Evolutionary conservation across 2,113 vertebrate species (phyloP).

Genomic region (Okapia johnstoni): DNA sequence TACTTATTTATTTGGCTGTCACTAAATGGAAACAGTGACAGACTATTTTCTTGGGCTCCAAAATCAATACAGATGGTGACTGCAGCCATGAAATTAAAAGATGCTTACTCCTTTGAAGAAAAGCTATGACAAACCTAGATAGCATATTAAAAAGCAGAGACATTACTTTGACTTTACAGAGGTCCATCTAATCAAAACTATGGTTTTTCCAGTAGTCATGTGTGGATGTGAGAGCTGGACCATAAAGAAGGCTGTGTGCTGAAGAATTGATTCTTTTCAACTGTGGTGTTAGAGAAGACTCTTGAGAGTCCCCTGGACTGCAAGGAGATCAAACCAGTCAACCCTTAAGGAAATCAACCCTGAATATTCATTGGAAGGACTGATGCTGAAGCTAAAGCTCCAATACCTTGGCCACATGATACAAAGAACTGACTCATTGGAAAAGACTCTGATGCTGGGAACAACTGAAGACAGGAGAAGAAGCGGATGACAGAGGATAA

Average conservation of each 20-base stretch:
- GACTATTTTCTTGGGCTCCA: background rate
- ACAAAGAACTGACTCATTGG: accelerated
- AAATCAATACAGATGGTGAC: background rate
- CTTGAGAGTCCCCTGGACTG: background rate
- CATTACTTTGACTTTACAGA: background rate
- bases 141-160: background rate
- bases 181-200: background rate
- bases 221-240: background rate
- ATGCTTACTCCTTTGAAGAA: background rate
- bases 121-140: background rate
- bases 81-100: background rate
- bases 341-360: background rate
- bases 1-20: background rate
- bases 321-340: background rate
- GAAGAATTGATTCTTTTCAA: background rate
- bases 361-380: background rate
- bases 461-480: background rate
- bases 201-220: background rate
- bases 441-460: background rate
- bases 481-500: background rate
- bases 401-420: background rate
- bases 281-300: background rate
- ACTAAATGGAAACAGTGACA: background rate
- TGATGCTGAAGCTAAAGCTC: background rate
- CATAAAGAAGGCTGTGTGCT: background rate